phyloP scores from a whole-genome alignment of 1,140 invertebrate species.

The Scaptomyza hsui region DNA sequence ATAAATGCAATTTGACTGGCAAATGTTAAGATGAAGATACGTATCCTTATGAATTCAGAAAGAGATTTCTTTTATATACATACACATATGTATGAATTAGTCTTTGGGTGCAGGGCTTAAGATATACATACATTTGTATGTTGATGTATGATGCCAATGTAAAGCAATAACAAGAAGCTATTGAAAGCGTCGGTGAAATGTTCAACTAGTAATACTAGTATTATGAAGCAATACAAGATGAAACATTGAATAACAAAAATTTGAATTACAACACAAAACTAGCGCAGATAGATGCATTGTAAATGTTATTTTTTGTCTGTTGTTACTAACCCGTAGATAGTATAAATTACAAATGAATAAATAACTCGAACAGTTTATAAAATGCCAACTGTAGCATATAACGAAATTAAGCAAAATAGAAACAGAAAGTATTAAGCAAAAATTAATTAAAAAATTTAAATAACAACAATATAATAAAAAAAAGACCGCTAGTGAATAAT shows the following conservation, averaged over 20 bases:
- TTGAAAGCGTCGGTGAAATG: slow-evolving; percentile 29
- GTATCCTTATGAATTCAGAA: no score
- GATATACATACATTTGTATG: slow-evolving; percentile 7
- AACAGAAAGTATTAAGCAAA: slow-evolving; percentile 67
- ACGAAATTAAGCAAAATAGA: slow-evolving; percentile 40
- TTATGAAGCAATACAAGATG: slow-evolving; percentile 37
- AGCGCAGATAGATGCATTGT: slow-evolving; percentile 31
- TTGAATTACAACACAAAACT: slow-evolving; percentile 25
- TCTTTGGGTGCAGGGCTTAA: slow-evolving; percentile 32
- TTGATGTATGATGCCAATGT: slow-evolving; percentile 31
- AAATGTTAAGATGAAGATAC: no score
- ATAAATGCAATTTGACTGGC: no score
- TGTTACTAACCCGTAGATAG: slow-evolving; percentile 65
- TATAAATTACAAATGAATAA: slow-evolving; percentile 38
- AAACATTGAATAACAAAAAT: neutral
- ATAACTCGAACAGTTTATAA: slow-evolving; percentile 14
- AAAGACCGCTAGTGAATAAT: slow-evolving; percentile 53
- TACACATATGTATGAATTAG: neutral
- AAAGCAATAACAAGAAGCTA: slow-evolving; percentile 45
- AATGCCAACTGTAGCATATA: slow-evolving; percentile 48
- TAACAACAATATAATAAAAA: slow-evolving; percentile 14
- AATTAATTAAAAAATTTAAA: slow-evolving; percentile 8
- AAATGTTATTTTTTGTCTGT: slow-evolving; percentile 62
- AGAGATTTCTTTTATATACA: no score
- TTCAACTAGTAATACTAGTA: slow-evolving; percentile 45